Evolutionary conservation across 2,113 vertebrate genomes (phyloP), one percentile per base, ranked within the genome.

Genomic region (Forbesichthys papilliferus): DNA sequence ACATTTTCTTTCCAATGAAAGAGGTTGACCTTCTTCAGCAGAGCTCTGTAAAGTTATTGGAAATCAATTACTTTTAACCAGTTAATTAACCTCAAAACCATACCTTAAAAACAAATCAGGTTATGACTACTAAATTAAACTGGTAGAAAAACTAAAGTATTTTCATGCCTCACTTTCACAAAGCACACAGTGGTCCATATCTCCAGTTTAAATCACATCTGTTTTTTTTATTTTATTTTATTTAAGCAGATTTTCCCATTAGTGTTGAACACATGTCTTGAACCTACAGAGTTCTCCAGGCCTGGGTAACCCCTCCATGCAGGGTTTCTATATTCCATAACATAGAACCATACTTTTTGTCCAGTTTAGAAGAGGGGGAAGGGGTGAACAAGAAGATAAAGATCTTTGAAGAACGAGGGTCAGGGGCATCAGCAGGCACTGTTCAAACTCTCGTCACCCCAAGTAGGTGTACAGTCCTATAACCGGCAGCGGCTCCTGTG

Each of bases 201-300:
- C 83, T 84, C 90, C 90, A 90, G 88, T 92, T 93, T 87, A 93
- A 27, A 94, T 92, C 84, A 92, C 83, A 88, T 90, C 70, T 92
- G 83, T 89, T 90, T 93, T 27, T 27, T 27, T 27, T 27, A 27
- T 27, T 27, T 27, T 2, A 27, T 27, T 27, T 93, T 91, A 92
- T 91, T 93, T 87, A 86, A 90, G 92, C 91, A 90, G 85, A 91
- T 90, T 89, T 27, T 90, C 88, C 89, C 89, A 87, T 86, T 88
- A 92, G 90, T 88, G 86, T 80, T 89, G 85, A 87, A 90, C 88
- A 4, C 7, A 91, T 80, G 77, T 88, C 86, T 79, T 88, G 82
- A 88, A 85, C 89, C 91, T 88, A 90, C 82, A 82, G 81, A 74
- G 71, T 77, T 91, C 88, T 90, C 74, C 79, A 76, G 61, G 76